Percentiles rank a stretch among this genome's conserved stretches.
Conservation (phyloP, 2,113 vertebrate species). For the Illadopsis cleaveri region DNA sequence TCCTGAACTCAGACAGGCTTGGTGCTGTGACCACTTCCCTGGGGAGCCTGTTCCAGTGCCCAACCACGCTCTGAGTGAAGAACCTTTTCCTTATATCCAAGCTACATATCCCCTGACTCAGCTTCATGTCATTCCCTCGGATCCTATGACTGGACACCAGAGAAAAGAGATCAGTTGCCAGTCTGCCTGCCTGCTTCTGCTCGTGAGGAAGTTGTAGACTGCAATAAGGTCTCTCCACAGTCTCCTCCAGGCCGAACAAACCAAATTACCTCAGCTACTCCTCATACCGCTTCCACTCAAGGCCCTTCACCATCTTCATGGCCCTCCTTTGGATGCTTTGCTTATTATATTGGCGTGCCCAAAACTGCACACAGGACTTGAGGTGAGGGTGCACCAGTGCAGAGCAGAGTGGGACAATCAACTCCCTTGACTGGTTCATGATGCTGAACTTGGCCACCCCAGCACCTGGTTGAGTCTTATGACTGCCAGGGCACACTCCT, state of each 20-base stretch:
- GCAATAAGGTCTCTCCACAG: not conserved
- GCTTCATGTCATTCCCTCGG: not conserved
- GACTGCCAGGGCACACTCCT: not conserved
- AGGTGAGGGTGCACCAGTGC: not conserved
- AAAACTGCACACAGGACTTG: not conserved
- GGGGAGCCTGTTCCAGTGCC: not conserved
- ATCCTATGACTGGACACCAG: not conserved
- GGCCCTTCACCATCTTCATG: not conserved
- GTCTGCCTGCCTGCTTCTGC: not conserved
- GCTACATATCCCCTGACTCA: not conserved
- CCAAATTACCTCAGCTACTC: not conserved
- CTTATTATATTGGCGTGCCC: not conserved
- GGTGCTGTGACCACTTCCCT: not conserved
- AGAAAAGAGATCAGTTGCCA: not conserved
- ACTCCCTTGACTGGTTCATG: not conserved
- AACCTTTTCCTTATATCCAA: not conserved
- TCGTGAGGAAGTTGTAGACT: not conserved
- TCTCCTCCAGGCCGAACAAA: not conserved
- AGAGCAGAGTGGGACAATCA: not conserved
- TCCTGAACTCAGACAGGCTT: not conserved
- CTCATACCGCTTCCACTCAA: not conserved
- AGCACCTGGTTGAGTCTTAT: not conserved
- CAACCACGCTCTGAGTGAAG: not conserved
- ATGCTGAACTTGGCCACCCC: not conserved
- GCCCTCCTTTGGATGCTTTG: not conserved